Conservation (phyloP, 2,888 invertebrate species). For the Glyphotaelius pellucidus region DNA sequence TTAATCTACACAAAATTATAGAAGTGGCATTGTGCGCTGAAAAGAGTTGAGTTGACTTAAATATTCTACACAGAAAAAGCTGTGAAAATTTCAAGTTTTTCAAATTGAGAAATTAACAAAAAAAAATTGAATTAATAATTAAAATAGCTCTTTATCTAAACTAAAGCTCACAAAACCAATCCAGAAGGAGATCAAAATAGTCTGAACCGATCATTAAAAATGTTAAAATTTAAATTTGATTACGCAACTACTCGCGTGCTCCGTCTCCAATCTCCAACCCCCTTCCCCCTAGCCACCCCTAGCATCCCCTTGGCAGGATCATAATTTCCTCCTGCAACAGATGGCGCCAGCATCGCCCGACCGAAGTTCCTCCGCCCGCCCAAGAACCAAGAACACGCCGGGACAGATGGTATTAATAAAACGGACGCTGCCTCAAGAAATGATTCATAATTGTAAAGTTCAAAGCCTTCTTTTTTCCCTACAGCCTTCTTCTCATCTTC, state of each 20-base stretch:
- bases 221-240: background rate
- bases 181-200: background rate
- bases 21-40: background rate
- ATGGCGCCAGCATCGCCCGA: conserved; percentile 59
- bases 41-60: background rate
- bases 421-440: conserved; percentile 63
- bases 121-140: too few species aligned
- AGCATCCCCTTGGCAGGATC: conserved; percentile 43
- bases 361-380: conserved; percentile 61
- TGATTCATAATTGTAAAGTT: conserved; percentile 66
- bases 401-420: conserved; percentile 66
- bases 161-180: too few species aligned
- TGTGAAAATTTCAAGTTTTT: too few species aligned
- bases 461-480: conserved; percentile 53
- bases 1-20: background rate
- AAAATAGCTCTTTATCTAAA: too few species aligned
- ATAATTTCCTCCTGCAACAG: conserved; percentile 66
- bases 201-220: background rate
- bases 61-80: too few species aligned
- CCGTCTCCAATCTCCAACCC: background rate
- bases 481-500: conserved; percentile 43
- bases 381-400: conserved; percentile 64
- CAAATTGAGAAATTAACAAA: too few species aligned
- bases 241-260: background rate
- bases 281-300: background rate